Evolutionary conservation across 2,113 vertebrate genomes (phyloP).

Genomic region (Isurus oxyrinchus): DNA sequence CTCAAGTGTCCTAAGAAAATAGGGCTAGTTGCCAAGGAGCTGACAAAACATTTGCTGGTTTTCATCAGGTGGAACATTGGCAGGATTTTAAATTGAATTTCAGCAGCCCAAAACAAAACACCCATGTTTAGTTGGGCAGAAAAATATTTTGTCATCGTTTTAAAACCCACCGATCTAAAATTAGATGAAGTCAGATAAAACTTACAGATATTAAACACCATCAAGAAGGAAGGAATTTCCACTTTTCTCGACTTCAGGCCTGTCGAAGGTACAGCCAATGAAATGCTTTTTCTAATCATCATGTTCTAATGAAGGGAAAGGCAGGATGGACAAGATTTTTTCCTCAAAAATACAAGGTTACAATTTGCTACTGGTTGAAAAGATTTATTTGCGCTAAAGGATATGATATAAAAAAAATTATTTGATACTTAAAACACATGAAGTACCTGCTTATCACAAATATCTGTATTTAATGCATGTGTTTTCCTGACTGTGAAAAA

Average conservation of each 20-base stretch:
- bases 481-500: neutral
- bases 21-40: neutral
- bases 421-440: neutral
- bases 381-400: neutral
- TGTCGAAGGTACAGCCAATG: no score
- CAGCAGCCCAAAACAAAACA: neutral
- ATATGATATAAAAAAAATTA: neutral
- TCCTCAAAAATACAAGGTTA: neutral
- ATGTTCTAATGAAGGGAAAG: neutral
- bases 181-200: neutral
- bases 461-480: neutral
- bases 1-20: neutral
- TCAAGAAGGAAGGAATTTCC: neutral
- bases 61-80: neutral
- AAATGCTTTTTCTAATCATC: neutral
- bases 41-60: neutral
- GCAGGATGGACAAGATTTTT: neutral
- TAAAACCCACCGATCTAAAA: neutral
- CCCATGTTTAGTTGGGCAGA: neutral
- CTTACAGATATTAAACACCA: neutral
- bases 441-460: neutral
- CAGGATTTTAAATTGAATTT: neutral
- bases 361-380: neutral
- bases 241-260: neutral
- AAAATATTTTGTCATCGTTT: neutral